Base-by-base conservation (phyloP, 2,113 vertebrate genomes). In the Sciurus niger region DNA sequence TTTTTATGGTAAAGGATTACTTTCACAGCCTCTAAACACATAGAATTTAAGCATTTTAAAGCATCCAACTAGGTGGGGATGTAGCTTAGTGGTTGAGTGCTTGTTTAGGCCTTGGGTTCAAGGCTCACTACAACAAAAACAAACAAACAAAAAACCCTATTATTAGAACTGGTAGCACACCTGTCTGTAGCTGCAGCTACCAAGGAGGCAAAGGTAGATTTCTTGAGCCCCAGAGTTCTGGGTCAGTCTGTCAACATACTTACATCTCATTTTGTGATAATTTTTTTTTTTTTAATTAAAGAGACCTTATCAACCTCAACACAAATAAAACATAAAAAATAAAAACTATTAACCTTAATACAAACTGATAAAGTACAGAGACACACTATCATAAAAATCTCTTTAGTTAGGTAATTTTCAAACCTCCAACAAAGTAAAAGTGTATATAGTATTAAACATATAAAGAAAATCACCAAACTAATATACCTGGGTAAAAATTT, bases 401-500 rank as follows among this genome's bases (percentile, higher is more conserved):
- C 58, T 34, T 86, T 86, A 84, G 14, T 46, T 24, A 25, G 14
- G 14, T 40, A 73, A 65, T n/a, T 92, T 84, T 85, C 73, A 96
- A 89, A 74, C 55, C 4, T 63, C 40, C 51, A 72, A 70, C 20
- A 12, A 87, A 87, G 65, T 78, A 70, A 86, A 76, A 76, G 48
- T 48, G 14, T 53, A 78, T 48, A 72, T 77, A 60, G 20, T 68
- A 88, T 83, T 93, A 80, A 84, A 74, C 20, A 76, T 53, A 80
- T 86, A 89, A 79, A 40, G 2, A 89, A 79, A 80, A 74, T 82
- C 68, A 73, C n/a, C 79, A 14, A 78, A 93, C 43, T 55, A 14
- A 85, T 55, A 90, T 22, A 88, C 2, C 46, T 94, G 17, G 9
- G 22, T 63, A 94, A 95, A 88, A 92, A 77, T 48, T 40, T 88